A percentile compares a stretch with the other conserved stretches of the same genome.
phyloP scores from a whole-genome alignment of 2,113 vertebrate genomes.

The Passerina amoena region DNA sequence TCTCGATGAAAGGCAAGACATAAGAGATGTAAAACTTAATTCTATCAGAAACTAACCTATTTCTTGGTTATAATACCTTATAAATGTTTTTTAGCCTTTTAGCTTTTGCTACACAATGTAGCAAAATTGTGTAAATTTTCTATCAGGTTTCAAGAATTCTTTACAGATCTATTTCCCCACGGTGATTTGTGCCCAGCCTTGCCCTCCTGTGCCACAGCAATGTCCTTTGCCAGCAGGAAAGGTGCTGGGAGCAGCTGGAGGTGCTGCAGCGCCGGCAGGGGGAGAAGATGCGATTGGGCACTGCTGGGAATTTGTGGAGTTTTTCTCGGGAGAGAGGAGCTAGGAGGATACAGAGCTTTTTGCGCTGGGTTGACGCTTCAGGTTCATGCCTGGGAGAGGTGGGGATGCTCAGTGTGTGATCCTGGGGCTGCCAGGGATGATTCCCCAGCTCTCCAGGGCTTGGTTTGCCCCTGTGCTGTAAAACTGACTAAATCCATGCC shows the following conservation, averaged over 20 bases:
- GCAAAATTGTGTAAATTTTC: not conserved
- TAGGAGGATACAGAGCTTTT: not conserved
- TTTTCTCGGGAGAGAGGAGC: not conserved
- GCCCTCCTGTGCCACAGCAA: not conserved
- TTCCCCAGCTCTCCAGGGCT: not conserved
- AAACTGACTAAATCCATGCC: rapidly evolving
- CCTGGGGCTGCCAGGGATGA: not conserved
- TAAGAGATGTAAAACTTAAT: not conserved
- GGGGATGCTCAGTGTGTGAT: rapidly evolving
- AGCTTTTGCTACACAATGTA: not conserved
- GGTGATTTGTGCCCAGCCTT: not conserved
- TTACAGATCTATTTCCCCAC: not conserved
- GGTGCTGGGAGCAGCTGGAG: rapidly evolving
- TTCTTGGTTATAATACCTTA: not conserved
- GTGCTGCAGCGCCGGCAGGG: rapidly evolving
- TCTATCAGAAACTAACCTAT: not conserved
- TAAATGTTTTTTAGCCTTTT: not conserved
- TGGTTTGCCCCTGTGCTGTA: not conserved
- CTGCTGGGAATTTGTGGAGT: rapidly evolving
- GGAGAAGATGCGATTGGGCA: not conserved
- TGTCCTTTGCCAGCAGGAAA: rapidly evolving
- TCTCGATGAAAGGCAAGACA: not conserved
- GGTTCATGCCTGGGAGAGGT: not conserved
- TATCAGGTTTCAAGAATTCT: not conserved
- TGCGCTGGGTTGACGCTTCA: not conserved